Evolutionary conservation across 1,140 invertebrate species (phyloP), one percentile per base, ranked within the genome.

Genomic region (Agraylea sexmaculata): DNA sequence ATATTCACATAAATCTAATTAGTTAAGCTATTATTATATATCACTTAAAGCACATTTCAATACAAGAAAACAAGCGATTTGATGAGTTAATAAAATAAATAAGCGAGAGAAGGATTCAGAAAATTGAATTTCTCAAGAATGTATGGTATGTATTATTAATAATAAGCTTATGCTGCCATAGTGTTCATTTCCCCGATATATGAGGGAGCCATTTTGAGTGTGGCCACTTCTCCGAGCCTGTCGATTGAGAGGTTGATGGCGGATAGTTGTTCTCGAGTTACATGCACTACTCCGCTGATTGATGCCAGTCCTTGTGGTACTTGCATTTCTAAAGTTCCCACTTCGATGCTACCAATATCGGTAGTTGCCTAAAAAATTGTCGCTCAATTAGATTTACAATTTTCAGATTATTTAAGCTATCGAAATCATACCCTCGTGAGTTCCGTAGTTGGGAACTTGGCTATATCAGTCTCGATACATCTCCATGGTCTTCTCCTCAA

Each of bases 401-500:
- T 7, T 34, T 8, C 13, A 41, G 15, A 27, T 20, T 12, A 16
- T n/a, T 22, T 20, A 10, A 32, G 10, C 12, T 29, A 18, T 16
- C 8, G 6, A 4, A 37, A 27, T 15, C 58, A 53, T 18, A 65
- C 62, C 3, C 53, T 54, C 0, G 62, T 54, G 0, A 64, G 42
- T 18, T 67, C 64, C 0, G 58, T 51, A 0, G 59, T 51, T 0
- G 63, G 62, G 50, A 67, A 67, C 39, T 59, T 53, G 0, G 60
- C 55, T 40, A 66, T 54, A 40, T 59, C 56, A 0, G 63, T 57
- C 37, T 64, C 58, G 4, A 65, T 53, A 40, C 62, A 61, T 11
- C 64, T 51, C 64, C 64, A 67, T 0, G 64, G 64, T 4, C 62
- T 50, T 41, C 64, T 58, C 2, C 56, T 23, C n/a, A 60, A 39